Evolutionary conservation across 2,113 vertebrate species (phyloP), one percentile per base, ranked within the genome.

Genomic region (Sitta europaea): DNA sequence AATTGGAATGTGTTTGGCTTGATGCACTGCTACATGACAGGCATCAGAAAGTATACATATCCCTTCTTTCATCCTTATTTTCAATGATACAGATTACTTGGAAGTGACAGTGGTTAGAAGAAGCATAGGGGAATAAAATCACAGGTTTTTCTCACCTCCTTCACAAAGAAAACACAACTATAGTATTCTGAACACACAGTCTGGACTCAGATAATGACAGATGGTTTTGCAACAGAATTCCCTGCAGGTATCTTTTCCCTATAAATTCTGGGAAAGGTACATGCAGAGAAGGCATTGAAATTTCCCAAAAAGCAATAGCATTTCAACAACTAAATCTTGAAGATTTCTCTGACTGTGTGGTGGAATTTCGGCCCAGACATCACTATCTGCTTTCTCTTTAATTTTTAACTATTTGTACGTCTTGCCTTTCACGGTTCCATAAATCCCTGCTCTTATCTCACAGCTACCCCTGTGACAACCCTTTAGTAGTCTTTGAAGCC

Each of bases 1-100:
- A 79, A 87, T 50, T 42, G 71, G 5, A 48, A 59, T 57, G n/a
- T 61, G 27, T 61, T 92, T 91, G 50, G 36, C 66, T 82, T 76
- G 62, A 79, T 51, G 57, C 86, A 94, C n/a, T 84, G 36, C 31
- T 71, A 77, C 94, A 89, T 74, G 42, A 94, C 78, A 91, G 94
- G n/a, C 70, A 78, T 35, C 90, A 95, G 67, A 16, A 91, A 71
- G 45, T 33, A 91, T 54, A 48, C 21, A 84, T 1, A 5, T 35
- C 18, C 31, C 77, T 81, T 67, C 70, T 83, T 87, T 83, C 55
- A 92, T 74, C 88, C n/a, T 50, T 90, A 62, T 14, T 91, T 35
- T 72, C 61, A 79, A 6, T 45, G 5, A 84, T 61, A 76, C 2
- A 14, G 55, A 82, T 72, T 66, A 29, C 43, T 88, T 94, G 48